Evolutionary conservation across 2,888 invertebrate genomes (phyloP), one percentile per base, ranked within the genome.

Genomic region (Conchocele bisecta): DNA sequence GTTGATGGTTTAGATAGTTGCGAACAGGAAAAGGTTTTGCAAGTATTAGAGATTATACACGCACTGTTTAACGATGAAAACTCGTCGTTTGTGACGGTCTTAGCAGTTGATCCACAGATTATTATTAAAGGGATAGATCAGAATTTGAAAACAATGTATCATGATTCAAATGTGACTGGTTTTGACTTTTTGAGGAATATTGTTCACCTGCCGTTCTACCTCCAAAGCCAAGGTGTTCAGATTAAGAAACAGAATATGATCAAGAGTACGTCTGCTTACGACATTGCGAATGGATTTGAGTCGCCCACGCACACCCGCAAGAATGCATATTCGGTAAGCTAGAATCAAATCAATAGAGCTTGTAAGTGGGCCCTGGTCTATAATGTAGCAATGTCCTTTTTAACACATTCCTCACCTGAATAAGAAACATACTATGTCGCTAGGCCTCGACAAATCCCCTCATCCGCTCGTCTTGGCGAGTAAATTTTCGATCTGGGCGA

Each of bases 41-140:
- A 96, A 24, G 95, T 99, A 20, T 93, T 99, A 73, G 99, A 98
- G 92, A 96, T 98, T 0, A 95, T 99, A 57, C 97, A 98, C 91
- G 95, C 98, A 54, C 93, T 99, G 54, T 98, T 99, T 91, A 97
- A 97, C 15, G 96, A 98, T 89, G 95, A 96, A 2, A 95, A 96
- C 90, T 95, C 97, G 75, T 99, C 99, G 0, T 99, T 99, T 92
- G 97, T 99, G 84, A 95, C 98, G 69, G 95, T 99, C 76, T 93
- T 98, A 82, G 98, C 99, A 1, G 98, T 99, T 82, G 99, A 99
- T 93, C 99, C 99, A 1, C 99, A 99, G 92, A 97, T 99, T 77
- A 98, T 99, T 86, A 96, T 98, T 82, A 98, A 98, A 94, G 97
- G 90, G n/a, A 91, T 91, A 29, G 90, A 91, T 60, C 89, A 88